Percentiles rank a stretch among this genome's conserved stretches.
phyloP scores from a whole-genome alignment of 2,113 vertebrate genomes.

The Pelecanus crispus region DNA sequence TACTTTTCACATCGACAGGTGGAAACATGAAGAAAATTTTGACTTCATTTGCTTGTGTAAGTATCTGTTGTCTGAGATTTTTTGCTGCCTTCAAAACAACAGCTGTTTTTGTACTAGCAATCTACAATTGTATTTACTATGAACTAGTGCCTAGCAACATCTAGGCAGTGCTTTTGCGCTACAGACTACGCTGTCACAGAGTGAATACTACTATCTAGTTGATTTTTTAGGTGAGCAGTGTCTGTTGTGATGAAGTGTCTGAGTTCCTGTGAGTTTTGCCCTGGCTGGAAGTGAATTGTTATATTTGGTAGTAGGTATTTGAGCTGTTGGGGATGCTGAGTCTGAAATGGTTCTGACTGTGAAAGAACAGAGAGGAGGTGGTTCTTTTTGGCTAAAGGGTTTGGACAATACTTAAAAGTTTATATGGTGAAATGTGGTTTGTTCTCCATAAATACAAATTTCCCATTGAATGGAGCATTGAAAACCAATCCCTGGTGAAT shows the following conservation, averaged over 20 bases:
- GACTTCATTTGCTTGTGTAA: not conserved
- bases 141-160: not conserved
- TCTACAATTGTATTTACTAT: not conserved
- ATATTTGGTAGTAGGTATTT: not conserved
- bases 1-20: not conserved
- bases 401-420: not conserved
- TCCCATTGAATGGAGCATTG: not conserved
- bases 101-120: not conserved
- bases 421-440: not conserved
- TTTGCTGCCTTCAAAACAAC: not conserved
- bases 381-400: not conserved
- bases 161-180: not conserved
- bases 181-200: not conserved
- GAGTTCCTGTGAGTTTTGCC: not conserved
- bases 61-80: not conserved
- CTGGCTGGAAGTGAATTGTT: not conserved
- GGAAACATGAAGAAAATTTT: not conserved
- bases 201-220: not conserved
- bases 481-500: not conserved
- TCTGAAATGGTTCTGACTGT: not conserved
- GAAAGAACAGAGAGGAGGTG: not conserved
- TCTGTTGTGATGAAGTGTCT: accelerated
- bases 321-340: not conserved
- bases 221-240: not conserved
- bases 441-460: not conserved